Evolutionary conservation across 2,888 invertebrate species (phyloP), one percentile per base, ranked within the genome.

Genomic region (Metacarcinus magister): DNA sequence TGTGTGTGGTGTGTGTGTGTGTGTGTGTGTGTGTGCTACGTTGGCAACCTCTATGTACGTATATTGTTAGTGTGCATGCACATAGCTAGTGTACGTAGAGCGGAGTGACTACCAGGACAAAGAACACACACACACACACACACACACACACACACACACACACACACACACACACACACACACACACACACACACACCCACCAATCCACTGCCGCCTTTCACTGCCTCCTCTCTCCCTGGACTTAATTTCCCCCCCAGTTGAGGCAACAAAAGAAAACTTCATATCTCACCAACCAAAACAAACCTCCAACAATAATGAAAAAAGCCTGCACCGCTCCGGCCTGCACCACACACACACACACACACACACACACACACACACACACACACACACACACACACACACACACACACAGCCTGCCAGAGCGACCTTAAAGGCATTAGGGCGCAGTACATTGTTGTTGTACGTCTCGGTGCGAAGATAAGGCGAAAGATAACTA

Each of bases 241-340:
- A 82, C 82, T 82, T 82, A 28, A 82, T 82, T 82, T 82, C 82
- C 82, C 82, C 28, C 32, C 8, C n/a, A n/a, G 32, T 82, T 13
- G 82, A 82, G 82, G 82, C 82, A 28, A 82, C 82, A 82, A 82
- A 82, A 82, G 82, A 82, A 82, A 82, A 82, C 82, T 82, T 82
- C 82, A 32, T 32, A 32, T 82, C 82, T 32, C 82, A 32, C 32
- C 82, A 82, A 82, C 32, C 82, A 28, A 82, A 82, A 82, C 82
- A 82, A 32, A 82, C 82, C 82, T 32, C 82, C 82, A 82, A 82
- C 82, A 82, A 82, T 82, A 82, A 82, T 82, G 82, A 82, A 82
- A 82, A 82, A 82, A 32, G 28, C 82, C 82, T 5, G 67, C 67
- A 19, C n/a, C 23, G 67, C 67, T 67, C 67, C 67, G 67, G 67